A percentile compares a stretch with the other conserved stretches of the same genome.
Conservation (phyloP, 2,113 vertebrate genomes). For the Pogona vitticeps region DNA sequence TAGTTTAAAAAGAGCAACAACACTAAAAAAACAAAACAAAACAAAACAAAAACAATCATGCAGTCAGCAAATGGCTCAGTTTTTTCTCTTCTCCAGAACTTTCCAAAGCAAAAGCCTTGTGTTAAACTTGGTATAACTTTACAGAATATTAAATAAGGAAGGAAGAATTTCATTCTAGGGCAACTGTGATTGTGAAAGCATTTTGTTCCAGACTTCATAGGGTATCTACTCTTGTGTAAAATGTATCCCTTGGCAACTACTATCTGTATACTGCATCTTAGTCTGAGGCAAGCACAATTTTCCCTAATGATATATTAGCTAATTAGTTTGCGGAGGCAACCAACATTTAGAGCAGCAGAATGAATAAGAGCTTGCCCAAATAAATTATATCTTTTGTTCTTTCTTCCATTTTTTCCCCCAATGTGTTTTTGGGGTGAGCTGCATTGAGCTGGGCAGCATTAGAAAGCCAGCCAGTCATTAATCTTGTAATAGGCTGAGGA, state of each 20-base stretch:
- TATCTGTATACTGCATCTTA: constrained; percentile 23
- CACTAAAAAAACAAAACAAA: neutral
- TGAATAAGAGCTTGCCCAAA: constrained; percentile 12
- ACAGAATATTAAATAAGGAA: constrained; percentile 1
- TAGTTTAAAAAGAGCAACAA: no score
- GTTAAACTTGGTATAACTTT: constrained; percentile 15
- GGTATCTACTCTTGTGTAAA: constrained; percentile 30
- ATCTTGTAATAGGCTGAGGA: neutral
- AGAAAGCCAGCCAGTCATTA: constrained; percentile 19
- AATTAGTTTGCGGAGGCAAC: constrained; percentile 24
- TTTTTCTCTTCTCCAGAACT: neutral
- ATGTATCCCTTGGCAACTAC: constrained; percentile 39
- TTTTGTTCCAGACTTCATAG: neutral
- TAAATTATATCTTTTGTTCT: constrained; percentile 11
- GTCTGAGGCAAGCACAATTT: neutral
- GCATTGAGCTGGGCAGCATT: rapidly evolving
- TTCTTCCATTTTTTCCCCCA: neutral
- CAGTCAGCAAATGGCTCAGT: neutral
- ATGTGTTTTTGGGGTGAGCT: neutral
- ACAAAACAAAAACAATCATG: neutral
- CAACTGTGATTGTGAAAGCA: neutral
- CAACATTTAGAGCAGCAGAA: neutral
- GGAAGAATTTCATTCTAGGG: rapidly evolving
- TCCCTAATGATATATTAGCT: constrained; percentile 1
- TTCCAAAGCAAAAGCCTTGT: neutral